phyloP scores from a whole-genome alignment of 2,113 vertebrate species.

The Sinocyclocheilus maitianheensis region DNA sequence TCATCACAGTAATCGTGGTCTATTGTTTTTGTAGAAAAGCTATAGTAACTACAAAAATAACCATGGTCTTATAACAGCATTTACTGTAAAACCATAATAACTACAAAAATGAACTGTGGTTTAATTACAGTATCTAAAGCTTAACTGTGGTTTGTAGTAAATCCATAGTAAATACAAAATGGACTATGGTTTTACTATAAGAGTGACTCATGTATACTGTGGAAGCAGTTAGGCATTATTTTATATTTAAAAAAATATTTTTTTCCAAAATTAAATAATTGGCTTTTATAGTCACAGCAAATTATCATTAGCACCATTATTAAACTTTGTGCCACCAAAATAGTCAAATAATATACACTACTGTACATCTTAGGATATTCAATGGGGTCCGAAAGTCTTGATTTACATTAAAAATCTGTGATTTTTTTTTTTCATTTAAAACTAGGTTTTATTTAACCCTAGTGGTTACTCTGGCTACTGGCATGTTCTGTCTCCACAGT shows the following conservation, averaged over 20 bases:
- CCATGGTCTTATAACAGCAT: background rate
- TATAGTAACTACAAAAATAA: background rate
- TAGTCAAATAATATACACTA: background rate
- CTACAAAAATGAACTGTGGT: background rate
- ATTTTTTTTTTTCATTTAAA: background rate
- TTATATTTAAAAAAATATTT: background rate
- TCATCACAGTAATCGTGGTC: background rate
- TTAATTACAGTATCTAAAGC: background rate
- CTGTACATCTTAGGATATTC: background rate
- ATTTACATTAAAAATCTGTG: background rate
- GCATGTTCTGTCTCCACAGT: background rate
- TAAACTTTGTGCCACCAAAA: background rate
- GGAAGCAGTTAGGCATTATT: background rate
- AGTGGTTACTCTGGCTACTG: background rate
- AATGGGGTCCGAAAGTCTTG: background rate
- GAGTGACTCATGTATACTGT: background rate
- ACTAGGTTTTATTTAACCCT: background rate
- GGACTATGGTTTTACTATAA: background rate
- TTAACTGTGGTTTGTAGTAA: background rate
- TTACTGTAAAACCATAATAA: background rate
- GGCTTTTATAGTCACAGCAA: background rate
- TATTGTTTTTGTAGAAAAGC: background rate
- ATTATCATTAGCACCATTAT: background rate
- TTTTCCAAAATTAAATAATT: background rate
- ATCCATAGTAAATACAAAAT: background rate